A percentile compares a stretch with the other conserved stretches of the same genome.
These are phyloP conservation scores for Cephalopachus bancanus DNA, from an alignment of 2,797 vertebrate genomes.

Conservation along the genomic window DNA sequence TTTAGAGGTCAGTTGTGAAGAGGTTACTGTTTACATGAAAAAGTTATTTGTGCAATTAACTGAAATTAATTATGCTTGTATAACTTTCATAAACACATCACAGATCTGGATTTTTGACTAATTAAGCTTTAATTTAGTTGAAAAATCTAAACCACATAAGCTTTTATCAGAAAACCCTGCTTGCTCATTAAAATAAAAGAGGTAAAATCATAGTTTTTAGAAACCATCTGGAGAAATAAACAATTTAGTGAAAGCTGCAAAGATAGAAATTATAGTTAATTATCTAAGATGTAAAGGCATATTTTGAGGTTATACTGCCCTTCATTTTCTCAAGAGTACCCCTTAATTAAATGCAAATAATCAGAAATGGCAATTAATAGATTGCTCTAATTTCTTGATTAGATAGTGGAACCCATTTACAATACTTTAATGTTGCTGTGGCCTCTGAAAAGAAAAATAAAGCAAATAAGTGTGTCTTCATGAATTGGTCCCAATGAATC, in stretches of 20 bases:
- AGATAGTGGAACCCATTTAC: slow-evolving; percentile 80
- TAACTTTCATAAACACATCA: slow-evolving; percentile 69
- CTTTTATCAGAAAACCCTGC: slow-evolving; percentile 72
- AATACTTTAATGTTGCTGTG: neutral
- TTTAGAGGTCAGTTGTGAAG: slow-evolving; percentile 58
- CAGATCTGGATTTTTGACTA: slow-evolving; percentile 76
- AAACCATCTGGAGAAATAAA: slow-evolving; percentile 78
- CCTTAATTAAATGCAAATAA: slow-evolving; percentile 89
- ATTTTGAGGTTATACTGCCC: slow-evolving; percentile 84
- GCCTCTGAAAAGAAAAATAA: slow-evolving; percentile 65
- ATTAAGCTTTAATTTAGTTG: slow-evolving; percentile 80
- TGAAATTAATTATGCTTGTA: slow-evolving; percentile 51
- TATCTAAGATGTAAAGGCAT: slow-evolving; percentile 83
- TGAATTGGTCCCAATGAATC: slow-evolving; percentile 29
- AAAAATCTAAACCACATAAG: slow-evolving; percentile 75
- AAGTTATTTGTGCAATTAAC: slow-evolving; percentile 44
- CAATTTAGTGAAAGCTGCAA: slow-evolving; percentile 78
- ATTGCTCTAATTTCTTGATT: slow-evolving; percentile 82
- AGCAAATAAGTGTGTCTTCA: neutral
- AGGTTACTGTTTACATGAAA: neutral
- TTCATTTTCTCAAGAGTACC: slow-evolving; percentile 85
- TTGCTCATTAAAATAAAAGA: slow-evolving; percentile 69
- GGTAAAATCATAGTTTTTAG: slow-evolving; percentile 81
- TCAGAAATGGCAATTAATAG: slow-evolving; percentile 86
- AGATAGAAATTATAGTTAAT: slow-evolving; percentile 87